These are phyloP conservation scores for Caerostris darwini DNA, from an alignment of 1,140 invertebrate species.

Conservation along the genomic window DNA sequence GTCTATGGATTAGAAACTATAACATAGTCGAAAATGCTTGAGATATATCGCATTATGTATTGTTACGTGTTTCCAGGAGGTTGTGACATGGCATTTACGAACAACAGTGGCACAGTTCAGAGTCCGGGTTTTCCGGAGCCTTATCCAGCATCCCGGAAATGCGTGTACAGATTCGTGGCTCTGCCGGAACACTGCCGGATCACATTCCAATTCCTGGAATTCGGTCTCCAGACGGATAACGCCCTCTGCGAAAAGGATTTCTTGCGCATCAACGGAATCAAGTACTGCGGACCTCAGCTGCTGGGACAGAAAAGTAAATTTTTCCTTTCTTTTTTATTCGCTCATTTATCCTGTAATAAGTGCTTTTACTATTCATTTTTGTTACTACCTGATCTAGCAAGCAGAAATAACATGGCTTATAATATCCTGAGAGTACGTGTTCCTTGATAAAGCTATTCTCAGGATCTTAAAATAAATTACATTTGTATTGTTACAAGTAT, in stretches of 20 bases:
- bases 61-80: background rate
- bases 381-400: too few relatives aligned
- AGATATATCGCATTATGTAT: too few relatives aligned
- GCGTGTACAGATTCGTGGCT: slow-evolving; percentile 78
- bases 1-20: too few relatives aligned
- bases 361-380: too few relatives aligned
- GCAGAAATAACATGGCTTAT: too few relatives aligned
- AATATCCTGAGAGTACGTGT: too few relatives aligned
- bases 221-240: slow-evolving; percentile 77
- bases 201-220: slow-evolving; percentile 79
- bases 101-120: slow-evolving; percentile 78
- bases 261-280: slow-evolving; percentile 79
- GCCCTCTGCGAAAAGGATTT: slow-evolving; percentile 79
- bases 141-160: slow-evolving; percentile 78
- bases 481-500: too few relatives aligned
- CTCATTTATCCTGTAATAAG: background rate
- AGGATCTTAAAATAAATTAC: background rate
- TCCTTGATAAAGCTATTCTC: background rate
- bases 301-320: slow-evolving; percentile 79
- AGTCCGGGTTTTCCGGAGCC: slow-evolving; percentile 78
- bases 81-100: slow-evolving; percentile 76
- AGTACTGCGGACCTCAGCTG: slow-evolving; percentile 80
- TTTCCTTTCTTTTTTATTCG: background rate
- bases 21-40: too few relatives aligned
- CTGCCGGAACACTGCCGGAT: slow-evolving; percentile 78